phyloP scores from a whole-genome alignment of 2,888 invertebrate genomes.

The Callosobruchus maculatus region DNA sequence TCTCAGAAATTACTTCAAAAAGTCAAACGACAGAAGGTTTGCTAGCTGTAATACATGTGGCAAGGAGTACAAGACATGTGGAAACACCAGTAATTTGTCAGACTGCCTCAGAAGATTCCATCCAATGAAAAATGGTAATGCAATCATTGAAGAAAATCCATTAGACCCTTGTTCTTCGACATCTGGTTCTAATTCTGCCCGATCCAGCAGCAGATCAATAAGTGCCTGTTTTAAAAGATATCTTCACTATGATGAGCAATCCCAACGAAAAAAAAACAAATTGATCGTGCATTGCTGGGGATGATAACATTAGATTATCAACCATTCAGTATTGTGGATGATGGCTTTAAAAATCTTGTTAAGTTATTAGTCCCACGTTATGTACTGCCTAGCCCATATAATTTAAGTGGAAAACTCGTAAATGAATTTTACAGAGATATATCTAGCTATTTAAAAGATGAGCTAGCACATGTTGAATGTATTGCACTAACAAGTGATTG shows the following conservation, averaged over 20 bases:
- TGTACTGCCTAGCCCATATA: slow-evolving; percentile 1
- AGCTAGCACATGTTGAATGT: slow-evolving; percentile 11
- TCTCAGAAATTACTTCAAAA: too few species aligned
- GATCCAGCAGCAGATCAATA: slow-evolving; percentile 6
- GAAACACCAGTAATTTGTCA: slow-evolving; percentile 14
- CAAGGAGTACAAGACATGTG: too few species aligned
- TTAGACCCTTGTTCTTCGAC: too few species aligned
- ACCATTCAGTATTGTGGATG: slow-evolving; percentile 8
- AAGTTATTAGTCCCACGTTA: slow-evolving; percentile 1
- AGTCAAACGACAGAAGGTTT: too few species aligned
- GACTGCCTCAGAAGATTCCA: slow-evolving; percentile 14
- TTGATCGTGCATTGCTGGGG: neutral
- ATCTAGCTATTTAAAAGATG: slow-evolving; percentile 6
- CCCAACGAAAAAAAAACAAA: slow-evolving; percentile 12
- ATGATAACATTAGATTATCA: slow-evolving; percentile 5
- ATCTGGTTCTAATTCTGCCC: neutral
- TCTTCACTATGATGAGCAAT: slow-evolving; percentile 6
- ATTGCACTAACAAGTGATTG: slow-evolving; percentile 16
- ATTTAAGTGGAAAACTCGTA: neutral
- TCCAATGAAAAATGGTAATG: neutral
- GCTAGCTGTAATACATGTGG: too few species aligned
- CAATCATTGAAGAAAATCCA: neutral
- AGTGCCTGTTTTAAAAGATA: slow-evolving; percentile 13
- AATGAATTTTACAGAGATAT: neutral
- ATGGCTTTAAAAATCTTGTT: slow-evolving; percentile 5